Percentiles rank a stretch among this genome's conserved stretches.
Conservation (phyloP, 1,140 invertebrate genomes). For the Maniola jurtina region DNA sequence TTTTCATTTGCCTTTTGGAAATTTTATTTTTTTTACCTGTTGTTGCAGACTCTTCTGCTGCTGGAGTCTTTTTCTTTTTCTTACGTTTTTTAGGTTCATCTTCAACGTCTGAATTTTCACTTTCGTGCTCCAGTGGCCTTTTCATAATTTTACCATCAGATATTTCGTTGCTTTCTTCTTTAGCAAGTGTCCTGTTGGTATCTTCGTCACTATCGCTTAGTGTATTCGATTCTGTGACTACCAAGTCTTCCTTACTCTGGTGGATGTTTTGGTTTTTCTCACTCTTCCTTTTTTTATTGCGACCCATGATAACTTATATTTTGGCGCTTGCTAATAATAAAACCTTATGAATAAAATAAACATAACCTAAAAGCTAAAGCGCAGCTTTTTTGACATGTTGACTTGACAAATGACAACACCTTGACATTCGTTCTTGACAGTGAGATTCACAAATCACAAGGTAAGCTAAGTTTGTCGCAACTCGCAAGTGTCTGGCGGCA, state of each 20-base stretch:
- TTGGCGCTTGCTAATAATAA: too few relatives aligned
- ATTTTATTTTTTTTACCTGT: slow-evolving; percentile 65
- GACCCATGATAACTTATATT: slow-evolving; percentile 21
- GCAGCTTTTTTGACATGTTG: background rate
- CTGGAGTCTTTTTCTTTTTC: slow-evolving; percentile 68
- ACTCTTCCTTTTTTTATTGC: slow-evolving; percentile 33
- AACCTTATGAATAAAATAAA: background rate
- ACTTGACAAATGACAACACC: too few relatives aligned
- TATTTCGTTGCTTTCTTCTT: background rate
- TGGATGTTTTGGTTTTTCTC: slow-evolving; percentile 15
- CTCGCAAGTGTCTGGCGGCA: too few relatives aligned
- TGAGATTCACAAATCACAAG: too few relatives aligned
- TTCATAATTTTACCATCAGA: slow-evolving; percentile 18
- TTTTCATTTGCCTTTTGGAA: slow-evolving; percentile 73
- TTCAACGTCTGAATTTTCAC: slow-evolving; percentile 47
- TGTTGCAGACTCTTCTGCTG: slow-evolving; percentile 24
- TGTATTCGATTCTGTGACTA: background rate
- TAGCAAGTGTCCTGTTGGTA: background rate
- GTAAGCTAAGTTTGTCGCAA: too few relatives aligned
- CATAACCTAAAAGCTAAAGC: slow-evolving; percentile 24
- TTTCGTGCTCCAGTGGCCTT: slow-evolving; percentile 29
- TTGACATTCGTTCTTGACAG: too few relatives aligned
- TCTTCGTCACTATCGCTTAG: background rate
- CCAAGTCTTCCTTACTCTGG: background rate
- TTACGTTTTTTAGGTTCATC: slow-evolving; percentile 49